Conservation (phyloP, 2,113 vertebrate species). For the Protomyctophum bolini region DNA sequence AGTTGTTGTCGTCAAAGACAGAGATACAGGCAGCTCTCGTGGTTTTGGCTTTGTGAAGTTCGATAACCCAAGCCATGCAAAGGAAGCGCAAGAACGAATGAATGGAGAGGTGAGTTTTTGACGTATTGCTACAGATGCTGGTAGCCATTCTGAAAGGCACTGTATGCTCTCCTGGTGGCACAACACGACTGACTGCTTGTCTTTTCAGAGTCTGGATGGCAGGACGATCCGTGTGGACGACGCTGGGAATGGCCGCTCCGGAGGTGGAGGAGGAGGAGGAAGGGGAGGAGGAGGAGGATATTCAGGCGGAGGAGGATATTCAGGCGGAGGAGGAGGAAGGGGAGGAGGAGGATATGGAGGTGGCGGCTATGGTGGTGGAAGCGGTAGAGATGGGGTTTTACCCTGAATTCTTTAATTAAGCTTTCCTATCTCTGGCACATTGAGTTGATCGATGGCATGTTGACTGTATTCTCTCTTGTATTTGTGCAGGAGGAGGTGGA, state of each 20-base stretch:
- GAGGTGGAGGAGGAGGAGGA: slow-evolving; percentile 76
- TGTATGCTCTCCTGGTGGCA: no score
- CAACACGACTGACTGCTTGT: no score
- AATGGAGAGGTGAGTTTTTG: slow-evolving; percentile 88
- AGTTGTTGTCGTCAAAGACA: slow-evolving; percentile 97
- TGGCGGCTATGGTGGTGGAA: slow-evolving; percentile 31
- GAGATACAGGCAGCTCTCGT: slow-evolving; percentile 92
- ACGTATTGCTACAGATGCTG: background rate
- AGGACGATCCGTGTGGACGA: slow-evolving; percentile 94
- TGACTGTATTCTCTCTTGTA: no score
- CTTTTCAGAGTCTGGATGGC: slow-evolving; percentile 88
- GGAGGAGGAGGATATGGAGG: slow-evolving; percentile 74
- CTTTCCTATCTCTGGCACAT: no score
- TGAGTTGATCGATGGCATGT: no score
- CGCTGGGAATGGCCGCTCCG: slow-evolving; percentile 86
- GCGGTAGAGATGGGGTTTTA: slow-evolving; percentile 56
- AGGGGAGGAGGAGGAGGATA: slow-evolving; percentile 69
- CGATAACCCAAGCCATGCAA: slow-evolving; percentile 93
- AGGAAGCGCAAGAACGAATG: slow-evolving; percentile 95
- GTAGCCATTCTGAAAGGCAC: no score
- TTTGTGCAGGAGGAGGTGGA: no score
- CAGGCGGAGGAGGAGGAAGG: slow-evolving; percentile 77
- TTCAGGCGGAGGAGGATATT: slow-evolving; percentile 80
- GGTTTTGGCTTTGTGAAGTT: slow-evolving; percentile 98
- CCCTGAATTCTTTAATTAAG: no score